Evolutionary conservation across 2,888 invertebrate genomes (phyloP).

Genomic region (Lasius platythorax): DNA sequence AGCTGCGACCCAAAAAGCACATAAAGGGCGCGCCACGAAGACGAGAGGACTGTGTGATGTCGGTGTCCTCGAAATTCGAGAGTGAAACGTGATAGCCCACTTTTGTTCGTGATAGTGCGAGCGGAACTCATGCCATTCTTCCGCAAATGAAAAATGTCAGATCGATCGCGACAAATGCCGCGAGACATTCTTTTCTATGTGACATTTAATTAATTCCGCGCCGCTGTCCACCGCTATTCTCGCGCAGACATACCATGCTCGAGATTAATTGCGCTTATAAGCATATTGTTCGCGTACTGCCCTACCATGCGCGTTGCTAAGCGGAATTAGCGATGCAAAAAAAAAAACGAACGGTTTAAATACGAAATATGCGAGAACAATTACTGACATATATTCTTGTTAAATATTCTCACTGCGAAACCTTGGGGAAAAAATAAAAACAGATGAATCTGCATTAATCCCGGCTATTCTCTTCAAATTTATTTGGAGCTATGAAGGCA

Average conservation of each 20-base stretch:
- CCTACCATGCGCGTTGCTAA: conserved; percentile 2
- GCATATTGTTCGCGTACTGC: conserved; percentile 35
- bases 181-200: conserved; percentile 55
- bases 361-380: conserved; percentile 19
- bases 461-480: conserved; percentile 21
- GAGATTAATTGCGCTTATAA: conserved; percentile 51
- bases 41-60: conserved; percentile 24
- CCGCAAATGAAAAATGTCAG: conserved; percentile 53
- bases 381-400: conserved; percentile 39
- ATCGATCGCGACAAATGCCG: conserved; percentile 54
- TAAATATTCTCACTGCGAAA: conserved; percentile 31
- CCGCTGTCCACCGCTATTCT: conserved; percentile 11
- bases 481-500: conserved; percentile 30
- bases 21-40: conserved; percentile 39
- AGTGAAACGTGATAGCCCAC: conserved; percentile 44
- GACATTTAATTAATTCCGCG: conserved; percentile 52
- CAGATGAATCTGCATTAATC: conserved; percentile 28
- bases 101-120: conserved; percentile 46
- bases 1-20: conserved; percentile 24
- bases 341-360: conserved; percentile 14
- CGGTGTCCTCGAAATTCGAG: conserved; percentile 51
- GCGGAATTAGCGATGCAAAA: conserved; percentile 43
- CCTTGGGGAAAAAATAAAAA: neutral
- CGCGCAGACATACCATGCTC: conserved; percentile 23
- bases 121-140: conserved; percentile 38